Evolutionary conservation across 2,888 invertebrate species (phyloP).

Genomic region (Calliphora vomitoria): DNA sequence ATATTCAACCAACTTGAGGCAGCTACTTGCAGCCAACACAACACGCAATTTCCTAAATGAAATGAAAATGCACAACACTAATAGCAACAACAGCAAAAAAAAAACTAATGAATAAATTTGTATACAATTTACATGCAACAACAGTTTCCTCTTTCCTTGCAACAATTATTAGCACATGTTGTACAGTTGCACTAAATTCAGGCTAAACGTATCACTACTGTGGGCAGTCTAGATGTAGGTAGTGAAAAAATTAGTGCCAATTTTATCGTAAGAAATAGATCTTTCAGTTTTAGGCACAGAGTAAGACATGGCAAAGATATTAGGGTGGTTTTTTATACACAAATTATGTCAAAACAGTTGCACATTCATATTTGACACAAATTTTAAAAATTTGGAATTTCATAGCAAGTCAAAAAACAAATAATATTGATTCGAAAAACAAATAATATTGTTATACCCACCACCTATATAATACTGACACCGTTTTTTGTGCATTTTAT

Average conservation of each 20-base stretch:
- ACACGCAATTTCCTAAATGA: slow-evolving; percentile 29
- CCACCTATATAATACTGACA: no score
- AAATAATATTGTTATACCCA: no score
- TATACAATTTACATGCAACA: slow-evolving; percentile 26
- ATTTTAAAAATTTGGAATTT: no score
- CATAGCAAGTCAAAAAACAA: no score
- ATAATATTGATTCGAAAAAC: no score
- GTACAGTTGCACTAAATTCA: background rate
- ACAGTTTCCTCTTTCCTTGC: background rate
- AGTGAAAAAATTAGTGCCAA: background rate
- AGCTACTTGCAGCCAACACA: background rate
- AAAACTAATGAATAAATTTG: slow-evolving; percentile 35
- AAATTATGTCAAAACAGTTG: no score
- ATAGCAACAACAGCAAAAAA: background rate
- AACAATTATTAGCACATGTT: background rate
- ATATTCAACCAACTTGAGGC: background rate
- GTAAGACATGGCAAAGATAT: no score
- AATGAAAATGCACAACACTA: slow-evolving; percentile 7
- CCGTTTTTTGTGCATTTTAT: no score
- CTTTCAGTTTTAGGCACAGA: no score
- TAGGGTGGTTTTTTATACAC: no score
- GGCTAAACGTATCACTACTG: background rate
- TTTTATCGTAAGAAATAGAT: no score
- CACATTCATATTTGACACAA: no score
- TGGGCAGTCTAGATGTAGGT: background rate